Evolutionary conservation across 1,140 invertebrate genomes (phyloP), one percentile per base, ranked within the genome.

Genomic region (Acromyrmex heyeri): DNA sequence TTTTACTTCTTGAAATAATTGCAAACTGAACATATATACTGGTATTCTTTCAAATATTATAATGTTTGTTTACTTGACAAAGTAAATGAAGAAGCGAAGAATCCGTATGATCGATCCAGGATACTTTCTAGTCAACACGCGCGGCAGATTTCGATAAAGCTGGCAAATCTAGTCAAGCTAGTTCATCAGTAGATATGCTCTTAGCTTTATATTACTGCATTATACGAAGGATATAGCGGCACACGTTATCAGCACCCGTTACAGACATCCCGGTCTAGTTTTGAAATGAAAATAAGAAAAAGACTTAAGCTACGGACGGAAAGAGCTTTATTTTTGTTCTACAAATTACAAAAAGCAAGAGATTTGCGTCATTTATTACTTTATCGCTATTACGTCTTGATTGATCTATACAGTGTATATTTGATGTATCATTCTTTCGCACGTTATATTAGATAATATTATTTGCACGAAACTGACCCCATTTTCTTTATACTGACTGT

Each of bases 141-240:
- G 34, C 59, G 44, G 34, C 64, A 30, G 70, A 88, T 86, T 69
- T 50, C 62, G 16, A 85, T 72, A 59, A 82, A 62, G 12, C 70
- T 53, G 81, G 57, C 48, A 21, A 50, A 91, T 83, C 82, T 88
- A 73, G 82, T 88, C 24, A 86, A 76, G 73, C 88, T 34, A 78
- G 88, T 90, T 53, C 30, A 34, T 62, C 34, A 27, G 2, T 75
- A 44, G 38, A 30, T 21, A 30, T 1, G 10, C 27, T 64, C 21
- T 69, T 30, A 77, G n/a, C 61, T 67, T 16, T 14, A 65, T 48
- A 73, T 86, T 82, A 79, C 78, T 69, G 7, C 14, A 61, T 86
- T 88, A 77, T 48, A 24, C 18, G 61, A 62, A 75, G 21, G 24
- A 50, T 48, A 34, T 48, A 44, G 61, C 14, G 30, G 34, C 50